Conservation (phyloP, 2,113 vertebrate genomes). For the Alectura lathami region DNA sequence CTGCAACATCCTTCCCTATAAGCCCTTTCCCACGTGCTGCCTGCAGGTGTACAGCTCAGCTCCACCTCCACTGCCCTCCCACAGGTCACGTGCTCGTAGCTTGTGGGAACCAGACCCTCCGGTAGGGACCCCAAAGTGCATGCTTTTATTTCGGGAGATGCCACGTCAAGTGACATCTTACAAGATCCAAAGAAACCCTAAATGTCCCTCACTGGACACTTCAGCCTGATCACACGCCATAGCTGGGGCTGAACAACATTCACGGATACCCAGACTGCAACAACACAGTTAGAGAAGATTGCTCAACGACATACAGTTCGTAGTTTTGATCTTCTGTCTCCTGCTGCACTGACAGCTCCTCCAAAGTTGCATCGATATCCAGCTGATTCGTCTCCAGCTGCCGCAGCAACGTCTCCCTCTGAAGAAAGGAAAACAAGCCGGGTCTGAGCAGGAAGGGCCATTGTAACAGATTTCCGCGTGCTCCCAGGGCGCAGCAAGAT, state of each 20-base stretch:
- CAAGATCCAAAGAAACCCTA: not conserved
- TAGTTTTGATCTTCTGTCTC: conserved; percentile 99
- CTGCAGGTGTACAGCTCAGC: not conserved
- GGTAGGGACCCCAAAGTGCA: not conserved
- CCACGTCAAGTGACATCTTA: not conserved
- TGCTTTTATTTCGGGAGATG: not conserved
- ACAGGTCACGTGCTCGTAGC: fast-evolving
- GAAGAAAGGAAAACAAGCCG: conserved; percentile 19
- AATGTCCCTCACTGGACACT: not conserved
- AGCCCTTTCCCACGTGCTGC: not conserved
- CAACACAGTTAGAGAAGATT: not conserved
- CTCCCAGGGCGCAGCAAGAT: not conserved
- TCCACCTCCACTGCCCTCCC: not conserved
- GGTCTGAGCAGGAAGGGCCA: conserved; percentile 7
- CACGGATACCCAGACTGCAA: not conserved
- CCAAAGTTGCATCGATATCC: conserved; percentile 95
- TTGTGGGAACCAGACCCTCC: not conserved
- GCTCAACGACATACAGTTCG: conserved; percentile 83
- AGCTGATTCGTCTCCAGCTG: conserved; percentile 98
- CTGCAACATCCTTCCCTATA: not conserved
- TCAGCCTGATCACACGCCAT: not conserved
- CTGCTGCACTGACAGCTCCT: conserved; percentile 94
- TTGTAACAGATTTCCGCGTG: not conserved
- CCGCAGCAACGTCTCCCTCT: conserved; percentile 94
- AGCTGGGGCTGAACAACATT: not conserved